Base-by-base conservation (phyloP, 30 jellyfish, hydroid and myxozoan genomes). In the Hydractinia symbiolongicarpus region DNA sequence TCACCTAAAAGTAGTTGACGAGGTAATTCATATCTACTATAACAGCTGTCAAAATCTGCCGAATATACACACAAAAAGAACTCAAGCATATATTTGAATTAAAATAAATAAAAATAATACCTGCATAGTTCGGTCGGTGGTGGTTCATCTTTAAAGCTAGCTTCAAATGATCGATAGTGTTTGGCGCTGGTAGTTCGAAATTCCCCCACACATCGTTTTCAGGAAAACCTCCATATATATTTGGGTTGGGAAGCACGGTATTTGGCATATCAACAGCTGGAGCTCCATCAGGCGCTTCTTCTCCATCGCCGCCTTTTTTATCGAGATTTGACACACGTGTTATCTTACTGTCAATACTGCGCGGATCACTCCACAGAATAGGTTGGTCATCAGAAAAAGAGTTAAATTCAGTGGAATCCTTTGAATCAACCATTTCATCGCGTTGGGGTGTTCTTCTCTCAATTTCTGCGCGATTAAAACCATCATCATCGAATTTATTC, bases 141-240 rank as follows among this genome's bases (percentile, higher is more conserved):
- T 88, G 92, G 62, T 56, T 60, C 80, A 81, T 78, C 54, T 85
- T 81, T 79, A 91, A 79, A 7, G 91, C 95, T 15, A 77, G 82
- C 73, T 91, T 91, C 86, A 91, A 55, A 10, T 76, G 73, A 2
- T 84, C 95, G 20, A 91, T 44, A 5, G 87, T 91, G 68, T 82
- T 94, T 20, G 96, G 96, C 9, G 96, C 78, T 55, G 97, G 97
- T 76, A 91, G 71, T 73, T 91, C 97, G 54, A 91, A 91, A 30
- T 90, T 90, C 5, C 97, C 97, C 80, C 95, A 86, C 16, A 82
- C 81, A 77, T 91, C 97, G 54, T 91, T 91, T 20, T 86, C 88
- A 6, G 97, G 97, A 49, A 91, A 91, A n/a, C 97, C 97, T 7
- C 97, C 97, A 57, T 66, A 86, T 14, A 91, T 83, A 55, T 91